Evolutionary conservation across 2,797 vertebrate species (phyloP).

Genomic region (Smutsia temminckii): DNA sequence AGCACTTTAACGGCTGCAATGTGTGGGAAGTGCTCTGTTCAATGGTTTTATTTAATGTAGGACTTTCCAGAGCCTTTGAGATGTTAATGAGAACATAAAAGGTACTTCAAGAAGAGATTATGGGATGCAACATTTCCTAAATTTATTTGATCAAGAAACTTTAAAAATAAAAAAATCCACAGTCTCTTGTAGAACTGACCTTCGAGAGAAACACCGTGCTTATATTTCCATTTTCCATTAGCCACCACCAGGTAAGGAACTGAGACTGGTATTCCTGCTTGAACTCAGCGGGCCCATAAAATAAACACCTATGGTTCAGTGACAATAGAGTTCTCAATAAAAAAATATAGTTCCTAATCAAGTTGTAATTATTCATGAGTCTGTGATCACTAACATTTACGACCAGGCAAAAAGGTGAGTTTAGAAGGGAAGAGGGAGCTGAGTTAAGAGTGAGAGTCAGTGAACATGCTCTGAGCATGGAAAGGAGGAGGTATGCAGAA

Average conservation of each 20-base stretch:
- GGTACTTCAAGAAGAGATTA: neutral
- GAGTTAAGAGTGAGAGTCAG: neutral
- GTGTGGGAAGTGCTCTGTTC: neutral
- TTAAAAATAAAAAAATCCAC: neutral
- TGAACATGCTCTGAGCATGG: neutral
- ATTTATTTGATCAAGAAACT: neutral
- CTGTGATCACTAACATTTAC: neutral
- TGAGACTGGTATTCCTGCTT: neutral
- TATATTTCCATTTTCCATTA: neutral
- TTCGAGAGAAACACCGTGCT: neutral
- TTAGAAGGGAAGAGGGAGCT: neutral
- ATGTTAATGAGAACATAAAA: constrained; percentile 15
- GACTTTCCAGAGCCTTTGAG: neutral
- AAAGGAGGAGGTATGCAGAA: neutral
- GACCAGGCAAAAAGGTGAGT: neutral
- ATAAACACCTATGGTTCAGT: neutral
- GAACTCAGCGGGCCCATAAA: neutral
- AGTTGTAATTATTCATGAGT: neutral
- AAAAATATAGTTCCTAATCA: neutral
- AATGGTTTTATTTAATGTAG: neutral
- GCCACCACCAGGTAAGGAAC: neutral
- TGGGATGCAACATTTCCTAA: neutral
- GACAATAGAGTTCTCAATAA: neutral
- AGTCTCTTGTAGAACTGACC: neutral
- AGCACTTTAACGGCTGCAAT: neutral